Percentiles rank a stretch among this genome's conserved stretches.
Conservation (phyloP, 2,797 vertebrate genomes). For the Galagoides demidoff region DNA sequence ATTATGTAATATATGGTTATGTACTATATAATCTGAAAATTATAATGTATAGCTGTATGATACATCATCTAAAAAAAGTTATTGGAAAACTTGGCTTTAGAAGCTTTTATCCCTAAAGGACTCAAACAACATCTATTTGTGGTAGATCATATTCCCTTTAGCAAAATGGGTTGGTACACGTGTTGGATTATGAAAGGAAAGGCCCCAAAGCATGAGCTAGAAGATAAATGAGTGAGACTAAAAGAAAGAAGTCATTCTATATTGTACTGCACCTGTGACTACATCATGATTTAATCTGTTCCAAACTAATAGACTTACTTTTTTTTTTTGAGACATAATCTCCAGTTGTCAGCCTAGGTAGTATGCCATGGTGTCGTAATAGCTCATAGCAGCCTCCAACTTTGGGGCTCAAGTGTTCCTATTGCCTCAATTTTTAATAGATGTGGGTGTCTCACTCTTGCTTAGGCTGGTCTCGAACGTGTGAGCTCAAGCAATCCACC, state of each 20-base stretch:
- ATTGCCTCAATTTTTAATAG: no score
- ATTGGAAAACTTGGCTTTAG: neutral
- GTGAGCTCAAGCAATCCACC: no score
- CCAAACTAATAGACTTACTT: neutral
- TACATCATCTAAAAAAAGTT: neutral
- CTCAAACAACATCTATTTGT: neutral
- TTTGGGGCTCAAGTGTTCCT: no score
- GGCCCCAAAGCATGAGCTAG: neutral
- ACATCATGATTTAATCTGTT: neutral
- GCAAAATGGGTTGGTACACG: neutral
- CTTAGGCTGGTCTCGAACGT: no score
- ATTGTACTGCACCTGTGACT: neutral
- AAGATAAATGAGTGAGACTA: neutral
- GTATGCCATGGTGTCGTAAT: no score
- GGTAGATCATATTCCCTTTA: neutral
- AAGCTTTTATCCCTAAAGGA: neutral
- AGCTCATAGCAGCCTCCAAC: no score
- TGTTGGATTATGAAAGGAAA: slow-evolving; percentile 16
- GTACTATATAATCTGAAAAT: neutral
- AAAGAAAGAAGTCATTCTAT: neutral
- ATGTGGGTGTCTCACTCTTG: no score
- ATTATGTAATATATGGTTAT: neutral
- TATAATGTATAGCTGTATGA: neutral
- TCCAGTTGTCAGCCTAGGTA: no score
- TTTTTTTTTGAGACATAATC: no score